Base-by-base conservation (phyloP, 2,888 invertebrate species). In the Clistopyga incitator region DNA sequence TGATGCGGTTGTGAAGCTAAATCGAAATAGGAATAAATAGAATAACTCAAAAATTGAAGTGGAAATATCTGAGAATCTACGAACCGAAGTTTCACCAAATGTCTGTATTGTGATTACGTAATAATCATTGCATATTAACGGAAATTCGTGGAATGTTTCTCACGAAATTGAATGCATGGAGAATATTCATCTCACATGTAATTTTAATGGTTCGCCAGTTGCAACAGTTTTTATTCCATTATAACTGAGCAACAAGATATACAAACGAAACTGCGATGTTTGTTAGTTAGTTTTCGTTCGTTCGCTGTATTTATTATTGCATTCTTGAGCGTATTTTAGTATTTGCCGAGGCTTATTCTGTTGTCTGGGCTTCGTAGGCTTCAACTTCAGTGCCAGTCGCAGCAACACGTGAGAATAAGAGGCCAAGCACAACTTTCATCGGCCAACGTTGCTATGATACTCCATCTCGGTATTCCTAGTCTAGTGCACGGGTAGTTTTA, bases 351-450 rank as follows among this genome's bases (percentile, higher is more conserved):
- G 38, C 38, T 18, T 38, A 23, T 23, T 25, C 25, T 45, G 23
- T 56, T 20, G 38, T 29, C 13, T n/a, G 34, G 45, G 23, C 42
- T 65, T 67, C 10, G 67, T 2, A 23, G 61, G 6, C 8, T 74
- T 64, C 18, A 50, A 52, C 59, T 74, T 61, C 38, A n/a, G 34
- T 34, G 6, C 20, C 20, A 50, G 61, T 42, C 34, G 23, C 50
- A 38, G 45, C 47, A 50, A 15, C 50, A 67, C 56, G 80, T 47
- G 65, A 67, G 71, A 77, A 81, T 50, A 50, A 71, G 38, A 54
- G 47, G 34, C 56, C 45, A 71, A 71, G 71, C 47, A 38, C 15
- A 71, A 76, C 71, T 81, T 81, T 81, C 71, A 76, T 76, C 81
- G 38, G 47, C 18, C 45, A 65, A 79, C 34, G 65, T 42, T 25